phyloP scores from a whole-genome alignment of 2,888 invertebrate genomes.

The Tuberolachnus salignus region DNA sequence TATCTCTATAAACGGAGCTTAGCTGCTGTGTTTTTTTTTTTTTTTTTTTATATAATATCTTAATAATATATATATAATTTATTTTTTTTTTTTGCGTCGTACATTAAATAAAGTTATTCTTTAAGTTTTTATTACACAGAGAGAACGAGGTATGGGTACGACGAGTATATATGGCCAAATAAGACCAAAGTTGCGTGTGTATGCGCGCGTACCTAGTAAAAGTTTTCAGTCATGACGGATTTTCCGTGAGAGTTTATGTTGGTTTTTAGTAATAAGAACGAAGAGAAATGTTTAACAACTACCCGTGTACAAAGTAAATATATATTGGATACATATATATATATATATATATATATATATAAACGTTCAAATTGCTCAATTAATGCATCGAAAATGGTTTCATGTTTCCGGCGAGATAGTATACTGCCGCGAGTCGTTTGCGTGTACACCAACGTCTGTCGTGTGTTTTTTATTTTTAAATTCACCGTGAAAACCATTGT shows the following conservation, averaged over 20 bases:
- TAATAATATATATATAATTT: neutral
- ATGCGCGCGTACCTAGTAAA: neutral
- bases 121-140: neutral
- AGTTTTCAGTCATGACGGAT: neutral
- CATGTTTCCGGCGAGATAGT: neutral
- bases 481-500: constrained; percentile 2
- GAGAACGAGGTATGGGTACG: neutral
- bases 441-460: neutral
- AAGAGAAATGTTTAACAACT: neutral
- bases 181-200: neutral
- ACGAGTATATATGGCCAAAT: neutral
- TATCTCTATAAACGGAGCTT: no score
- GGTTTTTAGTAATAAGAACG: constrained; percentile 6
- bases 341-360: neutral
- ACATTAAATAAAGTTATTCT: neutral
- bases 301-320: neutral
- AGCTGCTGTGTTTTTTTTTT: no score
- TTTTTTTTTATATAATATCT: no score
- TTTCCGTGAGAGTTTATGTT: neutral
- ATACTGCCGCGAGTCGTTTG: neutral
- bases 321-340: neutral
- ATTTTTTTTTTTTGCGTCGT: no score
- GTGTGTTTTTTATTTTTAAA: neutral
- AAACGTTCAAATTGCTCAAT: neutral
- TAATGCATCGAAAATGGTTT: constrained; percentile 3